A percentile compares a stretch with the other conserved stretches of the same genome.
Evolutionary conservation across 1,140 invertebrate species (phyloP).

Genomic region (Cydia splendana): DNA sequence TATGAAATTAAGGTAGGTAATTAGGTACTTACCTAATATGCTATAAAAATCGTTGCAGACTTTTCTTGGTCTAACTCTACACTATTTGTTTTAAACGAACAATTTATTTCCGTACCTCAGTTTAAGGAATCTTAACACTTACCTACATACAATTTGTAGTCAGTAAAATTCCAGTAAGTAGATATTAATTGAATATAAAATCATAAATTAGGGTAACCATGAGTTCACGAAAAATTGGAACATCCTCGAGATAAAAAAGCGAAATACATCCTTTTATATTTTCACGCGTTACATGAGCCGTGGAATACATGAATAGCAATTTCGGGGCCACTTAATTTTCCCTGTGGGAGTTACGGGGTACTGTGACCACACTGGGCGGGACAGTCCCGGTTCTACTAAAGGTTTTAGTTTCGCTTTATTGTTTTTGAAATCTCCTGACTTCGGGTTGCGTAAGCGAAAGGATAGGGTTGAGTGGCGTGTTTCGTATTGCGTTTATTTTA

Average conservation of each 20-base stretch:
- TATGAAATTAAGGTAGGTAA: too few species aligned
- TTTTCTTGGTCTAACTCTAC: too few species aligned
- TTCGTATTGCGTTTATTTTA: constrained; percentile 1
- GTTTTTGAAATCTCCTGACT: constrained; percentile 31
- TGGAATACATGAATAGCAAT: constrained; percentile 42
- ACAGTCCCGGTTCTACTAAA: constrained; percentile 20
- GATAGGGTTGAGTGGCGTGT: background rate
- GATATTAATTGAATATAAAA: background rate
- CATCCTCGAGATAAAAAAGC: constrained; percentile 27
- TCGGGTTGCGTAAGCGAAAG: constrained; percentile 6
- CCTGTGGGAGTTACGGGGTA: constrained; percentile 28
- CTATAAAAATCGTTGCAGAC: too few species aligned
- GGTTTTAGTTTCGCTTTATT: constrained; percentile 33
- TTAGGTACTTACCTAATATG: too few species aligned
- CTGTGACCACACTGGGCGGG: constrained; percentile 26
- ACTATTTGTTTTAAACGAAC: too few species aligned
- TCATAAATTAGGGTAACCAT: background rate
- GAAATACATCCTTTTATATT: constrained; percentile 33
- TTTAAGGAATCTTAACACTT: background rate
- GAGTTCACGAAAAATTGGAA: constrained; percentile 5
- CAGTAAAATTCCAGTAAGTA: background rate
- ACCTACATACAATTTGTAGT: too few species aligned
- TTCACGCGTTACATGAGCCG: constrained; percentile 27
- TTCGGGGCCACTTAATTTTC: constrained; percentile 38
- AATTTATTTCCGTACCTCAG: background rate